phyloP scores from a whole-genome alignment of 2,888 invertebrate genomes.

The Aphrophora alni region DNA sequence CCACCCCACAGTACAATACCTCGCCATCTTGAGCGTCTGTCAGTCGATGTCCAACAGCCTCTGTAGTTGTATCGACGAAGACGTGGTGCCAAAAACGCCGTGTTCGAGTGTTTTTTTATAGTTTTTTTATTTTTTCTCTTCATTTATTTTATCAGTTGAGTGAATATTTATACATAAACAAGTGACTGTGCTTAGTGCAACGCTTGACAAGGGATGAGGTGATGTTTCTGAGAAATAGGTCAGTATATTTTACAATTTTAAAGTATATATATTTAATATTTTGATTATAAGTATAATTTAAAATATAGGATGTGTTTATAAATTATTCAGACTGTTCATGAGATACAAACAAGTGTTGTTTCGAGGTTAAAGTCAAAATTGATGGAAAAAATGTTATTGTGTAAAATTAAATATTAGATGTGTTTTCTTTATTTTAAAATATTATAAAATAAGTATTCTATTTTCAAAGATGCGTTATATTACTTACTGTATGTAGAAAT shows the following conservation, averaged over 20 bases:
- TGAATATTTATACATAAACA: neutral
- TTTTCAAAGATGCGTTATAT: too few relatives aligned
- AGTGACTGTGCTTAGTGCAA: neutral
- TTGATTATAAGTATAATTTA: too few relatives aligned
- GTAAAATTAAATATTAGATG: too few relatives aligned
- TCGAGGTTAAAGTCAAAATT: too few relatives aligned
- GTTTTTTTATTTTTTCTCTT: neutral
- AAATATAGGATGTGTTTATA: too few relatives aligned
- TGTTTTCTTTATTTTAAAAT: too few relatives aligned
- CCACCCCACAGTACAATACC: neutral
- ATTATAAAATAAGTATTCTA: too few relatives aligned
- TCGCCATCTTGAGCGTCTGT: neutral
- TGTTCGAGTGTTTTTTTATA: neutral
- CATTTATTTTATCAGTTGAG: neutral
- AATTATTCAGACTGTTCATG: too few relatives aligned
- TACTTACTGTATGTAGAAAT: too few relatives aligned
- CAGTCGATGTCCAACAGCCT: neutral
- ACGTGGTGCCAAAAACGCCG: neutral
- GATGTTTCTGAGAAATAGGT: slow-evolving; percentile 5
- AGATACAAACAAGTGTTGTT: too few relatives aligned
- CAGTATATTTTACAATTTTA: neutral
- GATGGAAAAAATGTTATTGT: too few relatives aligned
- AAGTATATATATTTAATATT: too few relatives aligned
- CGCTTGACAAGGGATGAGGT: neutral
- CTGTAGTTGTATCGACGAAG: neutral